Percentiles rank a stretch among this genome's conserved stretches.
Evolutionary conservation across 2,113 vertebrate species (phyloP).

Genomic region (Laterallus jamaicensis): DNA sequence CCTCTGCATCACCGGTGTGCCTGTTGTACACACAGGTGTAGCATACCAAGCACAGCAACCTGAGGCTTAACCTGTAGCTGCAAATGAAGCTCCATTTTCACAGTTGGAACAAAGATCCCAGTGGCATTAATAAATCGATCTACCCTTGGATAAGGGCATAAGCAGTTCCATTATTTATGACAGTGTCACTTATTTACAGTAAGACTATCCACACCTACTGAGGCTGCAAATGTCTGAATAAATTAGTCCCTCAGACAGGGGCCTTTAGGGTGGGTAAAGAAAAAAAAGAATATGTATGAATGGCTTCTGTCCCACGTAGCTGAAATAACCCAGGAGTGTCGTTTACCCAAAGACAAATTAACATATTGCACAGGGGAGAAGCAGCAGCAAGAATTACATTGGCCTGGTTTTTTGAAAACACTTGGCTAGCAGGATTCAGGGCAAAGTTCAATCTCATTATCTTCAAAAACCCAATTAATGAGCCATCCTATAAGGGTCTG

Average conservation of each 20-base stretch:
- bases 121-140: not conserved
- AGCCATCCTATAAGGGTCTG: not conserved
- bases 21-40: fast-evolving
- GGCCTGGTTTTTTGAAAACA: not conserved
- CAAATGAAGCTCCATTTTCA: not conserved
- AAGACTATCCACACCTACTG: not conserved
- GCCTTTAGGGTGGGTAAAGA: not conserved
- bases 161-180: constrained; percentile 27
- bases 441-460: not conserved
- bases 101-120: not conserved
- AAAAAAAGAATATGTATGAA: not conserved
- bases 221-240: not conserved
- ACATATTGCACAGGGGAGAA: not conserved
- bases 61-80: not conserved
- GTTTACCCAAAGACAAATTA: not conserved
- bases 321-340: not conserved
- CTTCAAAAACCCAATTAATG: not conserved
- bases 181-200: not conserved
- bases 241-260: not conserved
- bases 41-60: fast-evolving
- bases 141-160: not conserved
- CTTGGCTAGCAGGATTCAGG: not conserved
- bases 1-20: not conserved
- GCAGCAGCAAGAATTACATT: not conserved
- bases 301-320: not conserved